Evolutionary conservation across 2,797 vertebrate genomes (phyloP).

Genomic region (Danionella dracula): DNA sequence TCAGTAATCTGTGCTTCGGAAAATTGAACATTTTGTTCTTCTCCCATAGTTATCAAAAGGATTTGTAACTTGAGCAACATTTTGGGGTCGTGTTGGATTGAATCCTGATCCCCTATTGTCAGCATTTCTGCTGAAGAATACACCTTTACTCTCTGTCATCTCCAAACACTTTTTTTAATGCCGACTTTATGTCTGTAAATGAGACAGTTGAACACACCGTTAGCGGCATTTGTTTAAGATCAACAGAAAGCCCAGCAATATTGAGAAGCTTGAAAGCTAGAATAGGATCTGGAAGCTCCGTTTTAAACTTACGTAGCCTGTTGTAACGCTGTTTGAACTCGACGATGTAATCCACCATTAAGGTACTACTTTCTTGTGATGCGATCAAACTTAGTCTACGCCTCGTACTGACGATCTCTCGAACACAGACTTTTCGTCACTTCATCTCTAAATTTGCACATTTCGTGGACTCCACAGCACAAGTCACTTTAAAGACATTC

Average conservation of each 20-base stretch:
- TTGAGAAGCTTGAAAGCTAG: too few relatives aligned
- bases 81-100: background rate
- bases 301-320: slow-evolving; percentile 10
- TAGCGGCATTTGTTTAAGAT: too few relatives aligned
- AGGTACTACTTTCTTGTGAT: background rate
- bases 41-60: background rate
- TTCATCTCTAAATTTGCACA: too few relatives aligned
- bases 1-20: background rate
- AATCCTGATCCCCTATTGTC: background rate
- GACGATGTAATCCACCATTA: background rate
- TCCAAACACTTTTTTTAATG: too few relatives aligned
- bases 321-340: slow-evolving; percentile 14
- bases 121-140: background rate
- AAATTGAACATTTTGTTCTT: background rate
- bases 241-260: too few relatives aligned
- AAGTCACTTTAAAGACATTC: too few relatives aligned
- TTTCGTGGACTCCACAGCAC: too few relatives aligned
- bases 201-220: background rate
- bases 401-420: background rate
- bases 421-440: too few relatives aligned
- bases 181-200: slow-evolving; percentile 21
- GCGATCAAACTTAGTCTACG: too few relatives aligned
- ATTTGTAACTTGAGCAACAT: background rate
- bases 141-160: background rate
- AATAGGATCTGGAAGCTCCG: too few relatives aligned